Conservation (phyloP, 1,140 invertebrate species). For the Euborellia annulipes region DNA sequence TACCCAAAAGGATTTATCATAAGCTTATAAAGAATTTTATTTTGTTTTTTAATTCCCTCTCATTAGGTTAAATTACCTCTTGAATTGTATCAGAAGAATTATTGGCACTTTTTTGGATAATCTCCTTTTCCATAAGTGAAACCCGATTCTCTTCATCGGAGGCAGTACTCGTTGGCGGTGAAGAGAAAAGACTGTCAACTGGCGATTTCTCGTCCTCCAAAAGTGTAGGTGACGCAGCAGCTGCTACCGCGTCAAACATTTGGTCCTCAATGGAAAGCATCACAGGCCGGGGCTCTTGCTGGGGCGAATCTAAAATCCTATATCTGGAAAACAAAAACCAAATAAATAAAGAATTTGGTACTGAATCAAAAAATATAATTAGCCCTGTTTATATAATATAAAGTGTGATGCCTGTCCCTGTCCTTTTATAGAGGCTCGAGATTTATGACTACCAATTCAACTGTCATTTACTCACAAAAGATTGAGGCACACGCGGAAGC, state of each 20-base stretch:
- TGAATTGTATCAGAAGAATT: no score
- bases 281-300: conserved; percentile 17
- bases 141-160: no score
- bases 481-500: no score
- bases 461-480: no score
- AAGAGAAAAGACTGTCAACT: conserved; percentile 10
- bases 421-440: not conserved
- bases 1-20: no score
- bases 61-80: no score
- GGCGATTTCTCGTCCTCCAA: conserved; percentile 11
- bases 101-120: no score
- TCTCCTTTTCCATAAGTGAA: no score
- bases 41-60: no score
- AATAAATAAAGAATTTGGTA: not conserved
- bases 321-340: not conserved
- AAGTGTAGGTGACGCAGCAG: conserved; percentile 14
- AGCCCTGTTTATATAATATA: not conserved
- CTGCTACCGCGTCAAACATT: conserved; percentile 55
- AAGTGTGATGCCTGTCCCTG: not conserved
- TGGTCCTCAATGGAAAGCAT: conserved; percentile 49
- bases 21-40: no score
- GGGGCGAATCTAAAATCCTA: not conserved
- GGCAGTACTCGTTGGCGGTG: conserved; percentile 1
- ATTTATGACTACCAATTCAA: no score
- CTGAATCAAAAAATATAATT: not conserved